These are phyloP conservation scores for Sphaerophoria rueppellii DNA, from an alignment of 2,888 invertebrate species.

Conservation along the genomic window DNA sequence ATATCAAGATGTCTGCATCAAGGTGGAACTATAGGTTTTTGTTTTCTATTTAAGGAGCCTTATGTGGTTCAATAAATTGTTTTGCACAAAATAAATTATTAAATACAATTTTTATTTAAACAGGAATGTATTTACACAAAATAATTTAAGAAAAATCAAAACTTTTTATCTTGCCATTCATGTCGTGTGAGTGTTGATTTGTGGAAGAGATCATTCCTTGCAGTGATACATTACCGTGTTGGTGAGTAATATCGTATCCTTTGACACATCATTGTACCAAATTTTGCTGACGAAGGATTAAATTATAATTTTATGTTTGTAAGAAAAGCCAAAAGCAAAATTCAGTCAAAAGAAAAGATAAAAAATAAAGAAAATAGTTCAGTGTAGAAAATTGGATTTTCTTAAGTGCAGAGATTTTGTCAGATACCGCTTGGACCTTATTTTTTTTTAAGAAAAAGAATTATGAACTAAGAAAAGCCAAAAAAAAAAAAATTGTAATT, in stretches of 20 bases:
- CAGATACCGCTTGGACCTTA: conserved; percentile 15
- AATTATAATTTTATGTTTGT: conserved; percentile 27
- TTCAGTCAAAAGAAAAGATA: conserved; percentile 13
- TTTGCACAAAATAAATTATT: conserved; percentile 25
- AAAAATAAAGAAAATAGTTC: conserved; percentile 25
- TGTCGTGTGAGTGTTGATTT: conserved; percentile 5
- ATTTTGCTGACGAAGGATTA: conserved; percentile 47
- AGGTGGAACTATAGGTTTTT: conserved; percentile 19
- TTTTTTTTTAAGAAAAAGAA: conserved; percentile 32
- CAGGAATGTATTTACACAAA: conserved; percentile 51
- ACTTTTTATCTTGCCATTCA: conserved; percentile 26
- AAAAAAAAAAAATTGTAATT: conserved; percentile 13
- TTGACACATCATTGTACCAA: conserved; percentile 46
- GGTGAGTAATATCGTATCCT: conserved; percentile 32
- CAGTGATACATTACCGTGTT: conserved; percentile 63
- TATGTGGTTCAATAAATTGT: conserved; percentile 61
- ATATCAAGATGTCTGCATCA: conserved; percentile 16
- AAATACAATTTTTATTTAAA: conserved; percentile 5
- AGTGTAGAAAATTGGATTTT: conserved; percentile 41
- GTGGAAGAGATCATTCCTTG: conserved; percentile 21
- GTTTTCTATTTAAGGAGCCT: conserved; percentile 48
- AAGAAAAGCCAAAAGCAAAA: conserved; percentile 64
- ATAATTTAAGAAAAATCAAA: neutral
- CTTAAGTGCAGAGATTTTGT: conserved; percentile 45
- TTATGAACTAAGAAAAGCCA: conserved; percentile 6